A percentile compares a stretch with the other conserved stretches of the same genome.
Conservation (phyloP, 2,888 invertebrate species). For the Hemicrepidius hirtus region DNA sequence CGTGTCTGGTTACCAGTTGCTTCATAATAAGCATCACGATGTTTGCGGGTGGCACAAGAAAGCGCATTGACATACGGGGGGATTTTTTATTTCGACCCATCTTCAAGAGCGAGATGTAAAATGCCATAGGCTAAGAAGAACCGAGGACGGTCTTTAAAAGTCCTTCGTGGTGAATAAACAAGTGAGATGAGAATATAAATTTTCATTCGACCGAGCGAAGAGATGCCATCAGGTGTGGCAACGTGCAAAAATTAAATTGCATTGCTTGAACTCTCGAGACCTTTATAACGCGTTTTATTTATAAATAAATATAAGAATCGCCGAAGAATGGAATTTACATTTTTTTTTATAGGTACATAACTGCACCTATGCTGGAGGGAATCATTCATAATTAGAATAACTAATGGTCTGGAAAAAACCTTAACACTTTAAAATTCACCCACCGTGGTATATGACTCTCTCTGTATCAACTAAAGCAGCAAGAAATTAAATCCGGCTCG, state of each 20-base stretch:
- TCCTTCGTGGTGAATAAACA: slow-evolving; percentile 15
- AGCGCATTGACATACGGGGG: slow-evolving; percentile 51
- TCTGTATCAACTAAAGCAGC: too few relatives aligned
- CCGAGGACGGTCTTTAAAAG: slow-evolving; percentile 13
- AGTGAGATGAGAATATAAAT: slow-evolving; percentile 32
- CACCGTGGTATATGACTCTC: too few relatives aligned
- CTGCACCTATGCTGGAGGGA: slow-evolving; percentile 1
- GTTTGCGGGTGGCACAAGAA: slow-evolving; percentile 65
- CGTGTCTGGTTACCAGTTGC: slow-evolving; percentile 64
- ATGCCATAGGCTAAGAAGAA: slow-evolving; percentile 20
- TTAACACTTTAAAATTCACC: too few relatives aligned
- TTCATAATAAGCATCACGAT: slow-evolving; percentile 67
- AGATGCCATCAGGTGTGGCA: slow-evolving; percentile 48
- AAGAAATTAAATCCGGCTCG: too few relatives aligned
- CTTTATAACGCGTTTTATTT: slow-evolving; percentile 33
- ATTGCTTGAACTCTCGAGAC: slow-evolving; percentile 40
- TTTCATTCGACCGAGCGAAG: slow-evolving; percentile 34
- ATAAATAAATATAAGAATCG: slow-evolving; percentile 29
- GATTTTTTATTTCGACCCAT: slow-evolving; percentile 52
- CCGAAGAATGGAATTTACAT: background rate
- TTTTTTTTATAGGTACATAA: background rate
- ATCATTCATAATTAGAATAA: too few relatives aligned
- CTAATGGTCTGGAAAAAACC: too few relatives aligned
- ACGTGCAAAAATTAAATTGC: slow-evolving; percentile 44
- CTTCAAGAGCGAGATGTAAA: slow-evolving; percentile 25